phyloP scores from a whole-genome alignment of 2,888 invertebrate species.

The Drosophila niveifrons region DNA sequence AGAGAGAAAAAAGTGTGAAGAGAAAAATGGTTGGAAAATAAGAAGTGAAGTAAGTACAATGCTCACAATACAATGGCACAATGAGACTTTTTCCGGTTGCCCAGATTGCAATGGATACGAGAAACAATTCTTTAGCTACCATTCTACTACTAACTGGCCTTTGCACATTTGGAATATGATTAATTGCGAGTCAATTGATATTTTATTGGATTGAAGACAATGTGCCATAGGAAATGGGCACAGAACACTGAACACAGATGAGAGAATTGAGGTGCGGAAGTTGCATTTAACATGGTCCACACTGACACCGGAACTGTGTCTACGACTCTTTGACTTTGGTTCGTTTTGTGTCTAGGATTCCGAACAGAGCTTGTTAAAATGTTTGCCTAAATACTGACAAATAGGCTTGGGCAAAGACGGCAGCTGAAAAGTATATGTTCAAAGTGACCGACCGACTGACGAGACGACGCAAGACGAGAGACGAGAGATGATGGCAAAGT shows the following conservation, averaged over 20 bases:
- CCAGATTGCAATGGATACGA: conserved; percentile 34
- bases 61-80: conserved; percentile 45
- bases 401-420: conserved; percentile 58
- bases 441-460: conserved; percentile 35
- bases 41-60: conserved; percentile 48
- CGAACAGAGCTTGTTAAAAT: conserved; percentile 62
- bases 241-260: background rate
- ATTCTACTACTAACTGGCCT: conserved; percentile 38
- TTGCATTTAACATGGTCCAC: conserved; percentile 60
- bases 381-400: conserved; percentile 75
- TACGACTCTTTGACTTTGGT: conserved; percentile 7
- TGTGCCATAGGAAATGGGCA: conserved; percentile 42
- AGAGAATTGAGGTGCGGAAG: conserved; percentile 57
- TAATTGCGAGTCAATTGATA: conserved; percentile 84
- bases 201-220: conserved; percentile 77
- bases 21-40: conserved; percentile 52
- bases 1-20: conserved; percentile 74
- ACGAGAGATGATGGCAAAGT: conserved; percentile 13
- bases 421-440: conserved; percentile 64
- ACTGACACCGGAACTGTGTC: conserved; percentile 68
- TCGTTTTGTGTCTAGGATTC: conserved; percentile 20
- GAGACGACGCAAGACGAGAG: background rate
- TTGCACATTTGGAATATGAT: conserved; percentile 81
- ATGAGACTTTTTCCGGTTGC: conserved; percentile 71
- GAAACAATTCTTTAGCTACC: conserved; percentile 15